Conservation (phyloP, 2,888 invertebrate genomes). For the Dyspetes luteomarginatus region DNA sequence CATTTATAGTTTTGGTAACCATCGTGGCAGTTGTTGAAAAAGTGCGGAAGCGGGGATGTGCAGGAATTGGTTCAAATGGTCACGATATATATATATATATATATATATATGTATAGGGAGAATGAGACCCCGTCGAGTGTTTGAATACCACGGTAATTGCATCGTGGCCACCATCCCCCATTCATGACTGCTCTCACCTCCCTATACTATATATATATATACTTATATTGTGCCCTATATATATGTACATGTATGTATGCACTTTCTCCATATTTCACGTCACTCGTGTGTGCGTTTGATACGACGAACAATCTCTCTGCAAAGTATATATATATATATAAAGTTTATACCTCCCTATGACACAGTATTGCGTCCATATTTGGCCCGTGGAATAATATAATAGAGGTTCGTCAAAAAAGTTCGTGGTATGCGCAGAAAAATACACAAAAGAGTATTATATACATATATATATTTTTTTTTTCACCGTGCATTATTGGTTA, state of each 20-base stretch:
- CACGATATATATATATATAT: constrained; percentile 4
- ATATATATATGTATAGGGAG: not conserved
- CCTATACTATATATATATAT: not conserved
- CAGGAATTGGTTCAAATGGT: constrained; percentile 21
- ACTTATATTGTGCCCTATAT: not conserved
- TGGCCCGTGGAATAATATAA: constrained; percentile 4
- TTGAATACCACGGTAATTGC: constrained; percentile 68
- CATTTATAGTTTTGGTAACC: constrained; percentile 6
- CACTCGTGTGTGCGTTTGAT: not conserved
- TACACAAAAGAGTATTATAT: not conserved
- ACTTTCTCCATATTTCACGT: not conserved
- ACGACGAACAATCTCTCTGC: not conserved
- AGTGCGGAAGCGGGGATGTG: constrained; percentile 26
- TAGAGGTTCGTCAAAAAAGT: constrained; percentile 8
- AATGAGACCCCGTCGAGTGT: constrained; percentile 70
- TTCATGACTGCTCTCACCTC: constrained; percentile 48
- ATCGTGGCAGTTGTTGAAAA: constrained; percentile 26
- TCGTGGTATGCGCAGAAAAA: not conserved
- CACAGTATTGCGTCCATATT: too few relatives aligned
- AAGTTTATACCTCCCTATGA: too few relatives aligned
- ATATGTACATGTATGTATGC: constrained; percentile 1
- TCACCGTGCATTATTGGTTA: too few relatives aligned
- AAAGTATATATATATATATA: too few relatives aligned
- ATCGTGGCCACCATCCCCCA: constrained; percentile 61
- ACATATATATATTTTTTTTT: not conserved